These are phyloP conservation scores for Alca torda DNA, from an alignment of 2,797 vertebrate species.

Conservation along the genomic window DNA sequence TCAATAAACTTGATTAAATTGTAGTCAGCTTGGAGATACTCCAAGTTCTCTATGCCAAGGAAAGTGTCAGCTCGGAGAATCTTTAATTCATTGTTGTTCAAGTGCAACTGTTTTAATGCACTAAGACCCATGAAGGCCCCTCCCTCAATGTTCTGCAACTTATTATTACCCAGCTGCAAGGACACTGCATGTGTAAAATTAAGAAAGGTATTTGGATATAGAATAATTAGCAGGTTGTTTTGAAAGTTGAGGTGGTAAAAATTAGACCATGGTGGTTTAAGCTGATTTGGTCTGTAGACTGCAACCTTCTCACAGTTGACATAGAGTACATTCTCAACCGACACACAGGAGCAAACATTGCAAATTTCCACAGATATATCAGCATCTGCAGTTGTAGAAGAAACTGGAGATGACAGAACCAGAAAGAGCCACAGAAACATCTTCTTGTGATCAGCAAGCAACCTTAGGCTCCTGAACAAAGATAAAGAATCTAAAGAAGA, in stretches of 20 bases:
- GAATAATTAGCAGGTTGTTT: slow-evolving; percentile 94
- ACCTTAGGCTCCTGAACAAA: slow-evolving; percentile 80
- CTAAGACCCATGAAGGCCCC: slow-evolving; percentile 95
- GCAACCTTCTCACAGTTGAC: slow-evolving; percentile 98
- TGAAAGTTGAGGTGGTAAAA: slow-evolving; percentile 98
- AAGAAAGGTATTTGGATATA: slow-evolving; percentile 95
- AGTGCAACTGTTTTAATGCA: slow-evolving; percentile 95
- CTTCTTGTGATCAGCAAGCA: slow-evolving; percentile 92
- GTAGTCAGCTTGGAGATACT: slow-evolving; percentile 99
- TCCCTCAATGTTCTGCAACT: slow-evolving; percentile 97
- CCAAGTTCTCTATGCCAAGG: slow-evolving; percentile 97
- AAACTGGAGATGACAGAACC: slow-evolving; percentile 87
- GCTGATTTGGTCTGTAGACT: slow-evolving; percentile 95
- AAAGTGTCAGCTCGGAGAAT: slow-evolving; percentile 96
- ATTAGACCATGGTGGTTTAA: slow-evolving; percentile 91
- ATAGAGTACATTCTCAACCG: slow-evolving; percentile 97
- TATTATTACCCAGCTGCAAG: slow-evolving; percentile 97
- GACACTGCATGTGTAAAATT: slow-evolving; percentile 98
- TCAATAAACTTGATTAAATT: slow-evolving; percentile 99
- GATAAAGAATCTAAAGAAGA: slow-evolving; percentile 80
- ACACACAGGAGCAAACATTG: slow-evolving; percentile 96
- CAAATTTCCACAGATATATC: slow-evolving; percentile 94
- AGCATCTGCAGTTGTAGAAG: slow-evolving; percentile 84
- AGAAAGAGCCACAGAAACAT: slow-evolving; percentile 98
- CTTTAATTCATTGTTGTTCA: slow-evolving; percentile 99